phyloP scores from a whole-genome alignment of 2,797 vertebrate genomes.

The Sparus aurata region DNA sequence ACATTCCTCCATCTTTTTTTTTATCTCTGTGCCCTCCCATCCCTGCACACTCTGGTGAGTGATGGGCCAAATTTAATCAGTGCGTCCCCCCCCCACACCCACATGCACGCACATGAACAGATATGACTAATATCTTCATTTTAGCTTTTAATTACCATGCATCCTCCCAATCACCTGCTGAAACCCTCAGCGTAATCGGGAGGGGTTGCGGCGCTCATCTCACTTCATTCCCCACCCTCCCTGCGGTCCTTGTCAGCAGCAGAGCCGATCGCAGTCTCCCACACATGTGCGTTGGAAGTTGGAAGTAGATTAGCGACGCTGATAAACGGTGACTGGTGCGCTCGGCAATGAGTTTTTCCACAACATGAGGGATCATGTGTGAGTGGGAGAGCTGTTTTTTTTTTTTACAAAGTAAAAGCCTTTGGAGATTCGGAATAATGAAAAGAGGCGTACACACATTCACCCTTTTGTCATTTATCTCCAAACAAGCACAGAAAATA shows the following conservation, averaged over 20 bases:
- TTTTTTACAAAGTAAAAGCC: conserved; percentile 38
- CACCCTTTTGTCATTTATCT: no score
- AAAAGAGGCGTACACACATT: not conserved
- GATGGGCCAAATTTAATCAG: conserved; percentile 70
- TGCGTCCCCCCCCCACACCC: conserved; percentile 3
- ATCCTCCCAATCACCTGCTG: conserved; percentile 70
- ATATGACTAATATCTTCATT: conserved; percentile 77
- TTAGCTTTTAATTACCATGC: conserved; percentile 79
- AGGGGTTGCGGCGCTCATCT: conserved; percentile 34
- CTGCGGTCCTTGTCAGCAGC: conserved; percentile 43
- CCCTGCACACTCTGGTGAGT: conserved; percentile 21
- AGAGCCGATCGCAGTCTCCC: conserved; percentile 37
- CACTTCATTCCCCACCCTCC: conserved; percentile 33
- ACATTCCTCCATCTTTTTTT: not conserved
- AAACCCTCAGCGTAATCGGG: conserved; percentile 37
- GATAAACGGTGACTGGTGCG: conserved; percentile 70
- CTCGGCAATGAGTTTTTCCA: conserved; percentile 51
- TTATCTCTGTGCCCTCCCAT: not conserved
- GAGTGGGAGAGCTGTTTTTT: conserved; percentile 35
- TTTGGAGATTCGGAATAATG: conserved; percentile 37
- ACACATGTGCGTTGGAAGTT: conserved; percentile 41
- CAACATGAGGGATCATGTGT: conserved; percentile 43
- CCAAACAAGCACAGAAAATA: no score
- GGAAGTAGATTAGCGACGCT: conserved; percentile 72
- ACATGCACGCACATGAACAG: conserved; percentile 32